Conservation (phyloP, 2,797 vertebrate genomes). For the Pristis pectinata region DNA sequence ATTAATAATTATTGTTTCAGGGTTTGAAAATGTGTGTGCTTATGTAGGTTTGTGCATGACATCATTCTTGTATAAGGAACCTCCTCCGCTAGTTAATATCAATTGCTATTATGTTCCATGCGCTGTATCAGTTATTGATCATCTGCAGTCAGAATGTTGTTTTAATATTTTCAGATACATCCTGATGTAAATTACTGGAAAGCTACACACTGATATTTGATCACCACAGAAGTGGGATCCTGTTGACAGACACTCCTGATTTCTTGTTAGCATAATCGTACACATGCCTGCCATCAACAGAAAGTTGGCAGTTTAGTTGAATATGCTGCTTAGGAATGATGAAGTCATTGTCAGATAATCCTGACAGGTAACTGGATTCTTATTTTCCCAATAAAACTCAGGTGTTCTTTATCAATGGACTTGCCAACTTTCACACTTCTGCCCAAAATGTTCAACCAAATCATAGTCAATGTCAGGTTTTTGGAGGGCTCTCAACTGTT, state of each 20-base stretch:
- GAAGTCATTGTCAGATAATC: conserved; percentile 30
- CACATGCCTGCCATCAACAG: neutral
- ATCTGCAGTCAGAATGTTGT: neutral
- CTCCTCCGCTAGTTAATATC: neutral
- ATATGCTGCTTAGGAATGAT: neutral
- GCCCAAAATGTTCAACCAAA: conserved; percentile 33
- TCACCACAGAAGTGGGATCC: neutral
- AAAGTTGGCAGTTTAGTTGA: conserved; percentile 20
- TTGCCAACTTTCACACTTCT: conserved; percentile 43
- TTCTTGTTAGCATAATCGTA: conserved; percentile 7
- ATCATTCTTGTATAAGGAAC: neutral
- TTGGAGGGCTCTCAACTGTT: neutral
- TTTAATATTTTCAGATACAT: neutral
- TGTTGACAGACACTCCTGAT: neutral
- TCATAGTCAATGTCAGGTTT: conserved; percentile 2
- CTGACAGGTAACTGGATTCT: conserved; percentile 42
- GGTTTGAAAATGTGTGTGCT: neutral
- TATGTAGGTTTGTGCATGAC: neutral
- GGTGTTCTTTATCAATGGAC: conserved; percentile 40
- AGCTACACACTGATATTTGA: neutral
- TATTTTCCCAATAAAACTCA: conserved; percentile 44
- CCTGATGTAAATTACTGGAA: neutral
- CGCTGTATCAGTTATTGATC: neutral
- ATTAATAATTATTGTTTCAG: neutral
- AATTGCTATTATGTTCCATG: neutral